Conservation (phyloP, 1,140 invertebrate genomes). For the Megalonaias nervosa region DNA sequence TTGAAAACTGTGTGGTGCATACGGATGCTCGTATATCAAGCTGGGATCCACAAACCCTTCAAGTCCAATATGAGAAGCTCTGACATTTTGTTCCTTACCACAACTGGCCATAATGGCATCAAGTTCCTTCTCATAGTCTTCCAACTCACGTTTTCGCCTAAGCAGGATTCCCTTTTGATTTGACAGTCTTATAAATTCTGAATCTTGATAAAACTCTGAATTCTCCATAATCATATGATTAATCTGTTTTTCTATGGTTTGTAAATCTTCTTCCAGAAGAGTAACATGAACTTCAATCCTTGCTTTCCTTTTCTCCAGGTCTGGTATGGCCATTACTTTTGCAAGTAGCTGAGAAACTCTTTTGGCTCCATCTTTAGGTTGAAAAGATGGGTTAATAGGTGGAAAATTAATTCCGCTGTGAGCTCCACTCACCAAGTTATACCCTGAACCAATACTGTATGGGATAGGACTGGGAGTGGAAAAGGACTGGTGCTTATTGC, state of each 20-base stretch:
- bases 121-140: slow-evolving; percentile 17
- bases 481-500: too few species aligned
- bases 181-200: slow-evolving; percentile 15
- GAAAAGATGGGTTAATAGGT: too few species aligned
- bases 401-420: too few species aligned
- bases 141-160: slow-evolving; percentile 9
- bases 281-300: slow-evolving; percentile 18
- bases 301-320: slow-evolving; percentile 16
- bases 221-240: slow-evolving; percentile 28
- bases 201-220: slow-evolving; percentile 30
- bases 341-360: slow-evolving; percentile 3
- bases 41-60: too few species aligned
- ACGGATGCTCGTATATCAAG: too few species aligned
- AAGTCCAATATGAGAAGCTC: too few species aligned
- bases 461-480: too few species aligned
- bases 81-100: too few species aligned
- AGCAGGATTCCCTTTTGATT: slow-evolving; percentile 26
- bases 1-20: too few species aligned
- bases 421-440: too few species aligned
- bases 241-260: slow-evolving; percentile 17
- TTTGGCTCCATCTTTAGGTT: background rate
- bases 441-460: too few species aligned
- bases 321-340: slow-evolving; percentile 7
- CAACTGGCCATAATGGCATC: background rate
- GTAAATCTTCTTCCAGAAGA: slow-evolving; percentile 22